These are phyloP conservation scores for Heliconius nattereri DNA, from an alignment of 1,140 invertebrate genomes.

Conservation along the genomic window DNA sequence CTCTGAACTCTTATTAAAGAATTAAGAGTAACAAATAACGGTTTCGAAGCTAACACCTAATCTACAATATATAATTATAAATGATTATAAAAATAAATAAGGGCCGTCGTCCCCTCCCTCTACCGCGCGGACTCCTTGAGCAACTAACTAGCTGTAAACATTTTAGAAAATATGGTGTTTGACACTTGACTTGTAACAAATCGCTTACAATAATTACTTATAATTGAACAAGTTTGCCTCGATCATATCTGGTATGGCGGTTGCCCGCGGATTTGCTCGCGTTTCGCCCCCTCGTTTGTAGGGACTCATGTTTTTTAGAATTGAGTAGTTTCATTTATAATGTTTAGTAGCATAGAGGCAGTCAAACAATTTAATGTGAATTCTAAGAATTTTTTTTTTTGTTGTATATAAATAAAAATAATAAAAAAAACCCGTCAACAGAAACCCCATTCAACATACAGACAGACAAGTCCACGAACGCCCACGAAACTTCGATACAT, in stretches of 20 bases:
- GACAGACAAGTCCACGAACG: conserved; percentile 15
- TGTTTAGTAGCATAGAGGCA: not conserved
- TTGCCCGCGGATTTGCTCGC: not conserved
- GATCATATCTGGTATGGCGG: not conserved
- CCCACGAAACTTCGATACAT: conserved; percentile 14
- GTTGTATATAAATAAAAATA: not conserved
- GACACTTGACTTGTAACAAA: conserved; percentile 39
- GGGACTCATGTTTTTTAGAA: not conserved
- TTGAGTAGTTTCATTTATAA: not conserved
- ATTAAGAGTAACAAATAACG: not conserved
- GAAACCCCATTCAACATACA: conserved; percentile 6
- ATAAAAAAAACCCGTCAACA: conserved; percentile 12
- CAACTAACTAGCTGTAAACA: conserved; percentile 53
- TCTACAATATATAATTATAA: conserved; percentile 65
- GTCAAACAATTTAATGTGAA: not conserved
- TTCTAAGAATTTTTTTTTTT: not conserved
- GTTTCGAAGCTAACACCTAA: conserved; percentile 65
- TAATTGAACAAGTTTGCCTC: not conserved
- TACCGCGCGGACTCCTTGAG: conserved; percentile 57
- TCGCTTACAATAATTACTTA: conserved; percentile 6
- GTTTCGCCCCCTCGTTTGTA: not conserved
- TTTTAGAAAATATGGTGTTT: conserved; percentile 53
- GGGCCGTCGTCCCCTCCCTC: conserved; percentile 58
- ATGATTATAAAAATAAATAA: conserved; percentile 80
- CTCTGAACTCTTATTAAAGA: conserved; percentile 6